These are phyloP conservation scores for Orchesella flavescens DNA, from an alignment of 2,888 invertebrate species.

Conservation along the genomic window DNA sequence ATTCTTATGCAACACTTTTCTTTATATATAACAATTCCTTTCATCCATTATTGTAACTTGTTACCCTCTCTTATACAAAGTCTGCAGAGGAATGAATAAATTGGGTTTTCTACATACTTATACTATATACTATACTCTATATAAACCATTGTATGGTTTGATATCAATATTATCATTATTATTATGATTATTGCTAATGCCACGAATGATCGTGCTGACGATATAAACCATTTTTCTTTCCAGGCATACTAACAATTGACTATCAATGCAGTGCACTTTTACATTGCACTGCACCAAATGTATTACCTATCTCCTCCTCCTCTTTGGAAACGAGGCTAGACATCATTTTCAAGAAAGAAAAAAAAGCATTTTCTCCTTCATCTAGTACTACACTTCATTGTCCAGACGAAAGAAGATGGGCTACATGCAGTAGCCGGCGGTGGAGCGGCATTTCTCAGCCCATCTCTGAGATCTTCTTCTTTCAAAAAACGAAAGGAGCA, in stretches of 20 bases:
- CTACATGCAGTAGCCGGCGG: conserved; percentile 42
- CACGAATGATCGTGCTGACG: conserved; percentile 37
- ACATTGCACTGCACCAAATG: too few species aligned
- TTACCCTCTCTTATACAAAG: not conserved
- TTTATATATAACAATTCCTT: too few species aligned
- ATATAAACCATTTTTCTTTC: conserved; percentile 15
- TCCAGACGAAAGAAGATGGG: not conserved
- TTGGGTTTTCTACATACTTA: too few species aligned
- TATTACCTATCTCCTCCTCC: too few species aligned
- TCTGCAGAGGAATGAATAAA: not conserved
- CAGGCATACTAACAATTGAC: too few species aligned
- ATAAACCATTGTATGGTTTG: not conserved
- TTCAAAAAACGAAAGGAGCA: not conserved
- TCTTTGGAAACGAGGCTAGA: too few species aligned
- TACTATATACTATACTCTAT: too few species aligned
- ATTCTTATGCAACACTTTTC: too few species aligned
- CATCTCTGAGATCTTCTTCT: conserved; percentile 17
- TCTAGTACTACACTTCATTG: too few species aligned
- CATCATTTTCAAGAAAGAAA: too few species aligned
- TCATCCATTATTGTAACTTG: conserved; percentile 15
- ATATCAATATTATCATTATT: conserved; percentile 17
- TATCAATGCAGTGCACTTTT: not conserved
- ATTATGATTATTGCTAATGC: conserved; percentile 44
- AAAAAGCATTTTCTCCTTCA: too few species aligned
- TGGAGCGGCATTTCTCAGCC: conserved; percentile 43